phyloP scores from a whole-genome alignment of 2,888 invertebrate species.

The Tetanocera ferruginea region DNA sequence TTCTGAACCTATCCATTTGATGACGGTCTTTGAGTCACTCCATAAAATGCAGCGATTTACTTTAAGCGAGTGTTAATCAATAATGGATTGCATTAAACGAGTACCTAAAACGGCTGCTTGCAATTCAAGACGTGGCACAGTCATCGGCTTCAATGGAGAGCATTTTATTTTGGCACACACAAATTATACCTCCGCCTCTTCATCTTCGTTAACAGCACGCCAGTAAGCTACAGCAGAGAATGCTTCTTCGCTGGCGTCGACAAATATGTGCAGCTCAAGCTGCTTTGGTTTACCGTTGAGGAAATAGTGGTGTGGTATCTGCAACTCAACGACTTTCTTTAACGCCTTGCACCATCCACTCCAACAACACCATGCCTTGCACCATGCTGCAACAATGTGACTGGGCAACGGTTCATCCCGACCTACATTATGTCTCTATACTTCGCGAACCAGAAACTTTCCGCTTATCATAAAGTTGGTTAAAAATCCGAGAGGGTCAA shows the following conservation, averaged over 20 bases:
- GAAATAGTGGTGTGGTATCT: no score
- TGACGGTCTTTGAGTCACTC: constrained; percentile 41
- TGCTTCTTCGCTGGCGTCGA: constrained; percentile 2
- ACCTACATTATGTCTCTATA: constrained; percentile 7
- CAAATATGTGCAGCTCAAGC: constrained; percentile 23
- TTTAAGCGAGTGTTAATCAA: constrained; percentile 25
- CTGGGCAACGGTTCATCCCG: constrained; percentile 29
- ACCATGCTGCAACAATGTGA: background rate
- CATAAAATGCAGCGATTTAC: constrained; percentile 2
- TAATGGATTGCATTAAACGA: constrained; percentile 10
- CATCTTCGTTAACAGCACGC: background rate
- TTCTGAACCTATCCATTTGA: constrained; percentile 42
- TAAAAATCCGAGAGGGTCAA: constrained; percentile 28
- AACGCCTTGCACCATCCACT: background rate
- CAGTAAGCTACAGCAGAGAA: constrained; percentile 32
- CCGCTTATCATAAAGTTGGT: constrained; percentile 16
- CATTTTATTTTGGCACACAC: constrained; percentile 35
- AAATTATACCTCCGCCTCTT: constrained; percentile 4
- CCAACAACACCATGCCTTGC: no score
- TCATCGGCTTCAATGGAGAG: constrained; percentile 26
- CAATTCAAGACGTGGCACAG: constrained; percentile 29
- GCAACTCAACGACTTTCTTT: background rate
- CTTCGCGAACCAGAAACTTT: constrained; percentile 18
- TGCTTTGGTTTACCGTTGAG: background rate
- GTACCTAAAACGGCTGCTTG: constrained; percentile 29